Conservation (phyloP, 2,888 invertebrate species). For the Sylvicola cinctus region DNA sequence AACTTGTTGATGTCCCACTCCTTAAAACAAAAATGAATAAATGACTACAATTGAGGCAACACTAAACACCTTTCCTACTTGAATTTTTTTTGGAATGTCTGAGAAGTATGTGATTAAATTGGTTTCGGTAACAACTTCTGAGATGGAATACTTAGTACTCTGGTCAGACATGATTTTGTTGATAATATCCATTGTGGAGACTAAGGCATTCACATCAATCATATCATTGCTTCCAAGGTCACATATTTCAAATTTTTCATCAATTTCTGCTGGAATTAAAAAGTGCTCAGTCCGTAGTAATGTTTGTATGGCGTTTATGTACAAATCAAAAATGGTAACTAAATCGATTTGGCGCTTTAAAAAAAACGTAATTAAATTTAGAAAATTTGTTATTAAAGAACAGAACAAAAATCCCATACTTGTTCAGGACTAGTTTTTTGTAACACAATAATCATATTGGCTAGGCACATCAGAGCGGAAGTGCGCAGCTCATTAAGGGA, state of each 20-base stretch:
- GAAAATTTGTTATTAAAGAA: not conserved
- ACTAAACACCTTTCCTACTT: slow-evolving; percentile 12
- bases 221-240: slow-evolving; percentile 10
- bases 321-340: slow-evolving; percentile 23
- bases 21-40: not conserved
- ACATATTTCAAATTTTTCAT: slow-evolving; percentile 15
- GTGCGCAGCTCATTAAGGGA: slow-evolving; percentile 21
- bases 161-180: slow-evolving; percentile 16
- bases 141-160: slow-evolving; percentile 13
- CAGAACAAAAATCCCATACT: slow-evolving; percentile 15
- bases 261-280: slow-evolving; percentile 8
- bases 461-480: slow-evolving; percentile 30
- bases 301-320: slow-evolving; percentile 22
- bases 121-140: slow-evolving; percentile 22
- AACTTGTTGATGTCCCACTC: not conserved
- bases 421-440: slow-evolving; percentile 33
- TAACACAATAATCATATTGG: slow-evolving; percentile 32
- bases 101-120: slow-evolving; percentile 23
- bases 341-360: slow-evolving; percentile 36
- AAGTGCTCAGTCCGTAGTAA: slow-evolving; percentile 20
- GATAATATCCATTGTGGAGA: slow-evolving; percentile 20
- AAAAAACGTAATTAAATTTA: slow-evolving; percentile 6
- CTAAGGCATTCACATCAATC: slow-evolving; percentile 20
- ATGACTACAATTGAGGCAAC: not conserved
- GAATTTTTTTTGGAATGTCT: slow-evolving; percentile 19